Conservation (phyloP, 2,797 vertebrate species). For the Falco peregrinus region DNA sequence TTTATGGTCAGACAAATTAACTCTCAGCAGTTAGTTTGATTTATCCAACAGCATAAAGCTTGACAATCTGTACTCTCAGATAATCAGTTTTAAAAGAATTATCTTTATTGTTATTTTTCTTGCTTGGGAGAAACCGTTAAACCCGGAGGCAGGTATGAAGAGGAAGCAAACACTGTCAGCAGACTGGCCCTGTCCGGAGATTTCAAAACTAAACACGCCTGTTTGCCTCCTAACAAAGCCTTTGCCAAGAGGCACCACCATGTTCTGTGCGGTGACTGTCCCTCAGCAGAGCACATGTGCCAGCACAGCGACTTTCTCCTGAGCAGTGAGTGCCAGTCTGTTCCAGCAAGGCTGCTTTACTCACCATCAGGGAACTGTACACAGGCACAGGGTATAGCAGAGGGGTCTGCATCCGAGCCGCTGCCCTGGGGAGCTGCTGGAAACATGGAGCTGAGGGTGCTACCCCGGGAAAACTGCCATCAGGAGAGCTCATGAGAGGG, state of each 20-base stretch:
- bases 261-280: neutral
- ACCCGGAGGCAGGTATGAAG: neutral
- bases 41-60: constrained; percentile 66
- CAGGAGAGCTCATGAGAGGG: neutral
- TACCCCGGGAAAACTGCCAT: neutral
- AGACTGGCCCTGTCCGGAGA: neutral
- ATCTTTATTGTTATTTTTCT: constrained; percentile 18
- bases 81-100: constrained; percentile 24
- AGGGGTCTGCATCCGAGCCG: neutral
- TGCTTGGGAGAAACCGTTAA: neutral
- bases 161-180: neutral
- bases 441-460: neutral
- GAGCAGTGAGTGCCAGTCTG: fast-evolving
- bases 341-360: neutral
- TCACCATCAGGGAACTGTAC: fast-evolving
- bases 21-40: constrained; percentile 76
- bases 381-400: fast-evolving
- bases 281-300: neutral
- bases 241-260: neutral
- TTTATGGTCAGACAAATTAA: constrained; percentile 82
- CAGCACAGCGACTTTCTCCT: neutral
- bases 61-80: constrained; percentile 41
- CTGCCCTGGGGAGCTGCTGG: neutral
- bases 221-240: neutral
- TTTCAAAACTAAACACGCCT: neutral